Percentiles rank a stretch among this genome's conserved stretches.
These are phyloP conservation scores for Thereva unica DNA, from an alignment of 2,888 invertebrate species.

Conservation along the genomic window DNA sequence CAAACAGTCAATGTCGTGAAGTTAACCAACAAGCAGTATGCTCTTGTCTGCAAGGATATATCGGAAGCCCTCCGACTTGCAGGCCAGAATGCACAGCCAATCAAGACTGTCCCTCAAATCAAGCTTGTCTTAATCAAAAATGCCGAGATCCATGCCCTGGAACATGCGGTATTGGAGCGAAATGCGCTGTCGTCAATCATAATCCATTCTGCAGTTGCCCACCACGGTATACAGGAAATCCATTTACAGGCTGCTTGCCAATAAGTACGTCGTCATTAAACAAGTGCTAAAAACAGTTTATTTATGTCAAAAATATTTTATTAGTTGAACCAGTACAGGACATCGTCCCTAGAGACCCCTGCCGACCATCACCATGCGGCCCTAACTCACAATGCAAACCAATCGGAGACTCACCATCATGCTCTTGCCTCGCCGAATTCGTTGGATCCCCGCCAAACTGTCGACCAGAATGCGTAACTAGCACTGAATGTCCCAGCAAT, in stretches of 20 bases:
- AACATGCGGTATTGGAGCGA: slow-evolving; percentile 71
- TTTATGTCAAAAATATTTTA: slow-evolving; percentile 1
- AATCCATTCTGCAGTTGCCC: slow-evolving; percentile 73
- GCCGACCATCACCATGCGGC: slow-evolving; percentile 72
- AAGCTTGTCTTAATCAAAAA: slow-evolving; percentile 73
- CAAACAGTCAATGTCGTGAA: slow-evolving; percentile 70
- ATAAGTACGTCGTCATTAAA: slow-evolving; percentile 56
- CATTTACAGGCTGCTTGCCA: slow-evolving; percentile 64
- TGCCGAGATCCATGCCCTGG: slow-evolving; percentile 77
- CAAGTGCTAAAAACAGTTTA: neutral
- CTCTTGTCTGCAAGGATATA: slow-evolving; percentile 66
- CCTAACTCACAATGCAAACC: slow-evolving; percentile 69
- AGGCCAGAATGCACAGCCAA: slow-evolving; percentile 73
- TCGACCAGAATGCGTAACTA: slow-evolving; percentile 67
- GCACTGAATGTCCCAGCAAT: slow-evolving; percentile 64
- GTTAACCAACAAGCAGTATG: slow-evolving; percentile 68
- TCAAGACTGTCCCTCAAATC: slow-evolving; percentile 69
- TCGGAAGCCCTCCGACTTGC: slow-evolving; percentile 74
- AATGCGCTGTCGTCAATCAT: slow-evolving; percentile 73
- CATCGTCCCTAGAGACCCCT: slow-evolving; percentile 58
- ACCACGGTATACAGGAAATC: slow-evolving; percentile 69
- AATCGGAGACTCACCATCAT: slow-evolving; percentile 58
- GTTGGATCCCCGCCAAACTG: slow-evolving; percentile 69
- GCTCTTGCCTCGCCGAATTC: slow-evolving; percentile 64
- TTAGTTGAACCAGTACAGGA: slow-evolving; percentile 49